A percentile compares a stretch with the other conserved stretches of the same genome.
These are phyloP conservation scores for Entelurus aequoreus DNA, from an alignment of 2,113 vertebrate genomes.

Conservation along the genomic window DNA sequence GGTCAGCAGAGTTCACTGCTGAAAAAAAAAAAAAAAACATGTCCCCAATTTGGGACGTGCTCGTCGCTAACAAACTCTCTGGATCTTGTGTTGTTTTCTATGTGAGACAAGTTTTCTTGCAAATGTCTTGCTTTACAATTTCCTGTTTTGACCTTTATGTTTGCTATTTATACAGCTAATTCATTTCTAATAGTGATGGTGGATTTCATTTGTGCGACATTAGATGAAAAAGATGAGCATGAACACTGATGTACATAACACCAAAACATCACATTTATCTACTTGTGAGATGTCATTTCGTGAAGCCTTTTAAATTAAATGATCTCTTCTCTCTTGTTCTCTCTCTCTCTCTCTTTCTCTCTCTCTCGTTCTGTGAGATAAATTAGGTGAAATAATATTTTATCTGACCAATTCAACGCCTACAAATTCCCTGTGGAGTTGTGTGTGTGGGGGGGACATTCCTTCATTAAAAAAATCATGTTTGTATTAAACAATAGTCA, in stretches of 20 bases:
- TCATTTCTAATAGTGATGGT: constrained; percentile 64
- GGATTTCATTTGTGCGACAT: constrained; percentile 59
- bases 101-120: constrained; percentile 41
- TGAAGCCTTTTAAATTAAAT: constrained; percentile 61
- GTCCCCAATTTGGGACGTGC: constrained; percentile 28
- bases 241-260: constrained; percentile 66
- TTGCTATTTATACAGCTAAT: constrained; percentile 66
- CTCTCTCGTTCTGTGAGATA: constrained; percentile 41
- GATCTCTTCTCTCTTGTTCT: constrained; percentile 29
- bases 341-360: constrained; percentile 21
- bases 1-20: constrained; percentile 29
- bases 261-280: constrained; percentile 57
- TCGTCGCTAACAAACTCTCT: constrained; percentile 32
- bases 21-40: constrained; percentile 8
- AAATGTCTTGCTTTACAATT: constrained; percentile 57
- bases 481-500: constrained; percentile 53
- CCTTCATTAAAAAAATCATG: constrained; percentile 32
- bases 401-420: constrained; percentile 31
- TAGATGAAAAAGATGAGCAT: constrained; percentile 61
- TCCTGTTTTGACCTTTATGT: constrained; percentile 53
- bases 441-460: constrained; percentile 40
- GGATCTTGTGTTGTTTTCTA: constrained; percentile 50
- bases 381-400: constrained; percentile 51
- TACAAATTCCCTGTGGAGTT: constrained; percentile 37
- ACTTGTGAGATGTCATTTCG: constrained; percentile 67